Conservation (phyloP, 2,797 vertebrate species). For the Cossypha heuglini region DNA sequence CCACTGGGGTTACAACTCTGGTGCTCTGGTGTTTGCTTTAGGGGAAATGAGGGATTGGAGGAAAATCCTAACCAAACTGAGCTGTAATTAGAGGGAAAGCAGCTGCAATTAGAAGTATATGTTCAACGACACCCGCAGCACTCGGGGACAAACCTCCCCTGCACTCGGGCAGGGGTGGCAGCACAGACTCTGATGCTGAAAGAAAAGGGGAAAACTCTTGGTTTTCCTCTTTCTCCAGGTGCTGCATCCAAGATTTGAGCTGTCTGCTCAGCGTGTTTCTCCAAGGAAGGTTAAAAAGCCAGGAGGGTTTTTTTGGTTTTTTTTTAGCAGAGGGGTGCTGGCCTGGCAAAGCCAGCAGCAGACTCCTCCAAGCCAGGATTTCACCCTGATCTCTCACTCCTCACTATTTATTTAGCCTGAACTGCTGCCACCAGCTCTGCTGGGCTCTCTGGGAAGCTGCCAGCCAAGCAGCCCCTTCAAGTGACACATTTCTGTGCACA, state of each 20-base stretch:
- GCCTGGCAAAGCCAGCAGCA: background rate
- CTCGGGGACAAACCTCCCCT: background rate
- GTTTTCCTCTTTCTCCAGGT: background rate
- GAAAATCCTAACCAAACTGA: conserved; percentile 82
- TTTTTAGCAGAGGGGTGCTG: background rate
- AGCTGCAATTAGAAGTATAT: conserved; percentile 80
- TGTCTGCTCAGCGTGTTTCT: background rate
- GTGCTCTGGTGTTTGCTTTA: conserved; percentile 81
- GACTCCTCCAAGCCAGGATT: background rate
- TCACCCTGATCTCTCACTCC: conserved; percentile 12
- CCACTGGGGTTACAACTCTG: conserved; percentile 74
- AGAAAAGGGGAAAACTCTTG: background rate
- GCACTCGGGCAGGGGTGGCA: background rate
- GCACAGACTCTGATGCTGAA: background rate
- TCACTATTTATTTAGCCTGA: conserved; percentile 25
- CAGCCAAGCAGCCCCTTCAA: background rate
- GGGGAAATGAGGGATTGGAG: conserved; percentile 78
- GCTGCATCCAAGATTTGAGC: background rate
- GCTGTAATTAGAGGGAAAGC: conserved; percentile 79
- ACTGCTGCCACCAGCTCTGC: conserved; percentile 6
- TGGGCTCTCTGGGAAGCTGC: conserved; percentile 35
- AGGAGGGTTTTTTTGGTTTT: background rate
- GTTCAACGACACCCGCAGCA: conserved; percentile 46
- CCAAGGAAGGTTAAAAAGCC: background rate
- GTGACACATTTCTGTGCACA: background rate